phyloP scores from a whole-genome alignment of 2,888 invertebrate species.

The Zaprionus bogoriensis region DNA sequence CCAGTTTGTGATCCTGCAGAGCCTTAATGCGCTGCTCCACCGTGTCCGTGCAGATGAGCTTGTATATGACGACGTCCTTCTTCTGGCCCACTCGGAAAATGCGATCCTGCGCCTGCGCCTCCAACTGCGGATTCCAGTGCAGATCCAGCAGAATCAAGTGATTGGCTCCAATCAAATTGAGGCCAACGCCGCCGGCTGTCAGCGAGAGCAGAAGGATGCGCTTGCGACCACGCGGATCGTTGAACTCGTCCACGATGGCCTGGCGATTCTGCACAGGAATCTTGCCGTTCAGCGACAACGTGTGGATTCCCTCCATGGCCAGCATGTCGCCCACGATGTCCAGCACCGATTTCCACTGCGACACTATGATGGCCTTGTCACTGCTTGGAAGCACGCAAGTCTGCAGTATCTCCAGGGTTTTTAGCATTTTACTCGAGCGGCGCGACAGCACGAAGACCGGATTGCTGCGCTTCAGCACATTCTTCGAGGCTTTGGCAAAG shows the following conservation, averaged over 20 bases:
- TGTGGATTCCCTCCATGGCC: constrained; percentile 83
- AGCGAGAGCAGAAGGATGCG: constrained; percentile 92
- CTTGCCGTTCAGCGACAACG: constrained; percentile 89
- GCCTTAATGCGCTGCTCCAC: constrained; percentile 93
- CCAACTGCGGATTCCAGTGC: constrained; percentile 98
- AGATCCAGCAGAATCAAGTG: constrained; percentile 95
- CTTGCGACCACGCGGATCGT: constrained; percentile 85
- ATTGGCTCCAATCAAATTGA: constrained; percentile 96
- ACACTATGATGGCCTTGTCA: constrained; percentile 93
- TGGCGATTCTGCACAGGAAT: constrained; percentile 89
- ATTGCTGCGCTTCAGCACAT: constrained; percentile 87
- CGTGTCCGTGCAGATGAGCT: constrained; percentile 92
- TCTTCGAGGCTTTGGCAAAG: constrained; percentile 85
- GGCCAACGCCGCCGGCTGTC: constrained; percentile 96
- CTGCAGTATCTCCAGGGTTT: constrained; percentile 85
- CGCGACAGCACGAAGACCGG: constrained; percentile 87
- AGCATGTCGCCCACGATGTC: constrained; percentile 88
- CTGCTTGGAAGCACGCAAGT: constrained; percentile 84
- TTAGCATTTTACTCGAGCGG: constrained; percentile 87
- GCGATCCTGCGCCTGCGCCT: constrained; percentile 96
- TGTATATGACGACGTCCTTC: constrained; percentile 91
- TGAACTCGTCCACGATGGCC: constrained; percentile 88
- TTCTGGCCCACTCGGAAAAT: constrained; percentile 95
- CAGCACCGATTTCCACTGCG: constrained; percentile 95
- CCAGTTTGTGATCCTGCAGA: constrained; percentile 91